Evolutionary conservation across 2,888 invertebrate genomes (phyloP).

Genomic region (Ophion slaviceki): DNA sequence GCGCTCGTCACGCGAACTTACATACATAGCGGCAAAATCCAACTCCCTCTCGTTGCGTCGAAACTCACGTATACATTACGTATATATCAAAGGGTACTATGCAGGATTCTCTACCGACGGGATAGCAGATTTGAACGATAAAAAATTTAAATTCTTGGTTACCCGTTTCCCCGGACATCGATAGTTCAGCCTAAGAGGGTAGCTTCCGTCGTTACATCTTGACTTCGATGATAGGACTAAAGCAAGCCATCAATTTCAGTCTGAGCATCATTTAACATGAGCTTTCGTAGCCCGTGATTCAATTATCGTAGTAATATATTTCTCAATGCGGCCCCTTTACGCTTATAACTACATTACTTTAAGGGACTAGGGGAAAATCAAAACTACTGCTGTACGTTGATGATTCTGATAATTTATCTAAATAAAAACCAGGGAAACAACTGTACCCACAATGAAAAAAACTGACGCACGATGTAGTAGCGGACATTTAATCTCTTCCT

Average conservation of each 20-base stretch:
- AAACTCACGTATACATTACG: constrained; percentile 16
- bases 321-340: not conserved
- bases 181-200: not conserved
- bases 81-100: not conserved
- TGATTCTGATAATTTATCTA: no score
- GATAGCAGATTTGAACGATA: not conserved
- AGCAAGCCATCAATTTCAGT: not conserved
- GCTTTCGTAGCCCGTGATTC: not conserved
- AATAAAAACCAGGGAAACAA: no score
- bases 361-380: not conserved
- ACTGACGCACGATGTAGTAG: no score
- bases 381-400: no score
- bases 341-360: not conserved
- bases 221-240: not conserved
- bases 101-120: not conserved
- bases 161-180: not conserved
- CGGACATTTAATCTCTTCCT: no score
- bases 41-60: constrained; percentile 25
- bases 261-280: not conserved
- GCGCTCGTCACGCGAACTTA: constrained; percentile 60
- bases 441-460: no score
- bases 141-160: not conserved
- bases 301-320: not conserved
- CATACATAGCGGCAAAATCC: constrained; percentile 42
- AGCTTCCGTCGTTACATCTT: not conserved